Conservation (phyloP, 1,140 invertebrate genomes). For the Pogonomyrmex barbatus region DNA sequence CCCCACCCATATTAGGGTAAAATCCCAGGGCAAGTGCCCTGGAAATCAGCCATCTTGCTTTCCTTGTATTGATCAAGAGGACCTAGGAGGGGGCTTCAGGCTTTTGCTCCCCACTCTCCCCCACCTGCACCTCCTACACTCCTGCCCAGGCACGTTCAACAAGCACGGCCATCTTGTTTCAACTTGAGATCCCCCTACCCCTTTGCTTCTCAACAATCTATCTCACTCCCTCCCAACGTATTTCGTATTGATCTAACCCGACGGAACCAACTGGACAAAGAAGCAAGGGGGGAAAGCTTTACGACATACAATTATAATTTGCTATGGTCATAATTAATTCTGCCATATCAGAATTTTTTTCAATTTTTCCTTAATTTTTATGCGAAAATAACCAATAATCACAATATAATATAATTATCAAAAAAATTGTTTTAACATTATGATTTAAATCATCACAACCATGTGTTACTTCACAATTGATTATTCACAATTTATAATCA, state of each 20-base stretch:
- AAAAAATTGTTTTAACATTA: background rate
- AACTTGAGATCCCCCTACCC: constrained; percentile 78
- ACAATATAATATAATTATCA: background rate
- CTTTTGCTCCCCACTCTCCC: constrained; percentile 71
- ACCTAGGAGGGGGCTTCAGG: constrained; percentile 77
- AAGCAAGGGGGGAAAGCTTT: constrained; percentile 48
- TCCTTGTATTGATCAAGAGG: constrained; percentile 85
- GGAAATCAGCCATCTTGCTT: constrained; percentile 86
- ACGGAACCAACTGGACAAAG: constrained; percentile 73
- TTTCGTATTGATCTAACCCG: constrained; percentile 83
- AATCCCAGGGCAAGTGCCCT: constrained; percentile 84
- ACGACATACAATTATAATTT: constrained; percentile 30
- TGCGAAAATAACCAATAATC: background rate
- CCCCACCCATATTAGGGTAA: constrained; percentile 76
- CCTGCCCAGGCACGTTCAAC: constrained; percentile 74
- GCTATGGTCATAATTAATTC: background rate
- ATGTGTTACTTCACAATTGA: background rate
- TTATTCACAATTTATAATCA: background rate
- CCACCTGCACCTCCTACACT: constrained; percentile 73
- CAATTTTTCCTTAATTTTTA: background rate
- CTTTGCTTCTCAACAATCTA: constrained; percentile 47
- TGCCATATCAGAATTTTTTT: background rate
- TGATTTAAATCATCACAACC: background rate
- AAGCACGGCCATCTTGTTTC: constrained; percentile 85
- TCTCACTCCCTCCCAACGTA: constrained; percentile 64